A percentile compares a stretch with the other conserved stretches of the same genome.
phyloP scores from a whole-genome alignment of 2,888 invertebrate genomes.

The Epinotia nisella region DNA sequence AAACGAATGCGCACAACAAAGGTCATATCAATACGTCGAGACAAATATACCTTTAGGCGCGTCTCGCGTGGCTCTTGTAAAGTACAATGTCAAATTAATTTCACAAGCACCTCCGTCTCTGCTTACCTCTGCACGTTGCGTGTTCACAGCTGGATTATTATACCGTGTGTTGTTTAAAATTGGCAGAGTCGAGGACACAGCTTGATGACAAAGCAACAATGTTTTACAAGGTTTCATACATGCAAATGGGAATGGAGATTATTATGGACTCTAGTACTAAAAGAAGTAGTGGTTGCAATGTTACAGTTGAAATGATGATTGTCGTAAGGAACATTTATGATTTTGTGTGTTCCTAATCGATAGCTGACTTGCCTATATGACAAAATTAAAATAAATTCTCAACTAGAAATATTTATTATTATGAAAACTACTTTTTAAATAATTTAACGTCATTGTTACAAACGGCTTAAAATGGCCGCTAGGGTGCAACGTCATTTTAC shows the following conservation, averaged over 20 bases:
- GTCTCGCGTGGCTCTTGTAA: conserved; percentile 1
- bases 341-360: no score
- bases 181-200: background rate
- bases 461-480: no score
- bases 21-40: background rate
- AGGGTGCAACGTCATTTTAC: no score
- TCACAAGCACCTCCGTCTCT: background rate
- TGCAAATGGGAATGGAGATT: background rate
- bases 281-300: background rate
- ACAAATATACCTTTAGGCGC: background rate
- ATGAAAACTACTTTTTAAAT: no score
- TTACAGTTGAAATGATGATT: background rate
- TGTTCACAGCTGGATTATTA: background rate
- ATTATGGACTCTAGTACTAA: background rate
- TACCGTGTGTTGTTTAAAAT: background rate
- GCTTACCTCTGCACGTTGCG: background rate
- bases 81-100: conserved; percentile 12
- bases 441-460: no score
- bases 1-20: background rate
- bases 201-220: conserved; percentile 5
- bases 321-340: background rate
- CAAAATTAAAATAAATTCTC: no score
- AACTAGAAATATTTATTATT: no score
- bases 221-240: background rate
- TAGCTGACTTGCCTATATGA: no score